phyloP scores from a whole-genome alignment of 2,113 vertebrate genomes.

The Marcusenius ussheri region DNA sequence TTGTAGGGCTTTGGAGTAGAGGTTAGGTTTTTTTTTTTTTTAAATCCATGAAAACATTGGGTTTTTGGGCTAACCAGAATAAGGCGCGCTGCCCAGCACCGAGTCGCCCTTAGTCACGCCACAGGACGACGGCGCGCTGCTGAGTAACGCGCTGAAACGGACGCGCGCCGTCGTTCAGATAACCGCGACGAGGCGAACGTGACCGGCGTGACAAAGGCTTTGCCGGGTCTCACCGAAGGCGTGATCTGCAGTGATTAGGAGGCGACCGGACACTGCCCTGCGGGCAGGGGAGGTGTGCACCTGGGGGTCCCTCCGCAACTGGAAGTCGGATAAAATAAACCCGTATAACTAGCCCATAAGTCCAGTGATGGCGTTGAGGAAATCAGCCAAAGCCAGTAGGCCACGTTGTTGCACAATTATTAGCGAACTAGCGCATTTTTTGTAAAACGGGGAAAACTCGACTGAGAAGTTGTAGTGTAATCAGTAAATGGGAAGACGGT shows the following conservation, averaged over 20 bases:
- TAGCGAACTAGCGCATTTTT: neutral
- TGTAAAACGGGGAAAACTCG: neutral
- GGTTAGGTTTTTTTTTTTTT: slow-evolving; percentile 10
- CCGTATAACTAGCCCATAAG: neutral
- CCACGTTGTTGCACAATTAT: neutral
- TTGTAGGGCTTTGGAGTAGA: slow-evolving; percentile 26
- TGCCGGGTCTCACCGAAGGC: neutral
- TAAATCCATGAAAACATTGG: slow-evolving; percentile 26
- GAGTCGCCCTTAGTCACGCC: neutral
- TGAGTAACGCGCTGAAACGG: neutral
- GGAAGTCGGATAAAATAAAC: neutral
- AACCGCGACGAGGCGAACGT: neutral
- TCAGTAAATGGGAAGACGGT: neutral
- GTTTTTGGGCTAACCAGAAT: slow-evolving; percentile 30
- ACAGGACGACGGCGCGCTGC: neutral
- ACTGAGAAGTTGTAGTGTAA: neutral
- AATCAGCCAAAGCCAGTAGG: neutral
- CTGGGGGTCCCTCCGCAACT: neutral
- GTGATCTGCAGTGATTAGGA: neutral
- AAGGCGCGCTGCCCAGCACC: slow-evolving; percentile 13
- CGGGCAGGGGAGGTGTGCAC: neutral
- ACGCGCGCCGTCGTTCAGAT: neutral
- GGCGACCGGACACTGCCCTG: neutral
- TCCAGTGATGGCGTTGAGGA: neutral
- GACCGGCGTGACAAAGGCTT: neutral